Evolutionary conservation across 2,797 vertebrate species (phyloP).

Genomic region (Sorex maritimensis): DNA sequence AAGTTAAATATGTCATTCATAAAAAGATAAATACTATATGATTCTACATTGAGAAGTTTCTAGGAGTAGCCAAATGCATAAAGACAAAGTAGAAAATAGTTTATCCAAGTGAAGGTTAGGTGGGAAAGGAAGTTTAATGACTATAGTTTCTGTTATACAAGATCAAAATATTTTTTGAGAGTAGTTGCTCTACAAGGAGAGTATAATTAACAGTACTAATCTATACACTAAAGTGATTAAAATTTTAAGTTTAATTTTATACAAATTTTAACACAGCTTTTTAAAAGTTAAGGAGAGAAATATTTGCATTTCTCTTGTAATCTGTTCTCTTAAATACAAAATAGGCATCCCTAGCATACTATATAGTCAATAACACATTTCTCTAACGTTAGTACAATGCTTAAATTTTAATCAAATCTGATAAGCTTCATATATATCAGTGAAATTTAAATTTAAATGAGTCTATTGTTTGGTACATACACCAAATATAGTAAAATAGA

Average conservation of each 20-base stretch:
- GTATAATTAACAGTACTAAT: background rate
- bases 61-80: no score
- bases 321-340: constrained; percentile 2
- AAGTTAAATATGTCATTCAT: no score
- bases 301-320: constrained; percentile 4
- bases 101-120: no score
- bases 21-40: no score
- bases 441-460: background rate
- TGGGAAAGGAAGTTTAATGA: no score
- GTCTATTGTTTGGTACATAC: constrained; percentile 1
- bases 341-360: background rate
- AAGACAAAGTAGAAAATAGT: no score
- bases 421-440: constrained; percentile 6
- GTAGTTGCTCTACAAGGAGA: background rate
- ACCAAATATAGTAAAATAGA: background rate
- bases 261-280: constrained; percentile 15
- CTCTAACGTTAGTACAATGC: constrained; percentile 24
- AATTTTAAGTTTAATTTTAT: background rate
- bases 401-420: constrained; percentile 22
- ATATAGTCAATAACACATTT: background rate
- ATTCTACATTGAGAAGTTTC: no score
- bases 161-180: background rate
- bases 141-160: constrained; percentile 4
- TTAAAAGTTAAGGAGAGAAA: background rate
- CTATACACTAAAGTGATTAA: background rate